Conservation (phyloP, 2,888 invertebrate genomes). For the Orgyia antiqua region DNA sequence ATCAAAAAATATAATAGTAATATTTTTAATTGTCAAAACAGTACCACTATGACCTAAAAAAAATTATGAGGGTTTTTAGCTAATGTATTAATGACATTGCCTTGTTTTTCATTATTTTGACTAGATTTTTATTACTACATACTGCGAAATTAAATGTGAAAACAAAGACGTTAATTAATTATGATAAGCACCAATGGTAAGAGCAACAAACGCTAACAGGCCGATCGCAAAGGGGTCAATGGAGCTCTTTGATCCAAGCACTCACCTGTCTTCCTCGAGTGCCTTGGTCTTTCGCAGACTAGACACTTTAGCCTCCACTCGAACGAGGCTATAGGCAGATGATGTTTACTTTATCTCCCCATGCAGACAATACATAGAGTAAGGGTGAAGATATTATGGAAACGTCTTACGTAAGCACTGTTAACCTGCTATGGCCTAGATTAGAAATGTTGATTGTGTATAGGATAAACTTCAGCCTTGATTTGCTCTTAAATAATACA, state of each 20-base stretch:
- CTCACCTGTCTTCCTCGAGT: constrained; percentile 59
- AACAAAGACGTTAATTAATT: no score
- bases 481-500: no score
- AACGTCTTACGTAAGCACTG: constrained; percentile 15
- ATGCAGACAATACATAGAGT: constrained; percentile 21
- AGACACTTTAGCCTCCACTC: constrained; percentile 50
- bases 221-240: constrained; percentile 63
- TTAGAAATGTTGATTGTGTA: constrained; percentile 9
- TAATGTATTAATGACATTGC: no score
- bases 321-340: constrained; percentile 34
- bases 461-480: background rate
- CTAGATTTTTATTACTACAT: no score
- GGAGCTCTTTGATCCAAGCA: constrained; percentile 65
- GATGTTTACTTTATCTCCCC: constrained; percentile 48
- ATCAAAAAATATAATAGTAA: no score
- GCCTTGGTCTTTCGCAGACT: constrained; percentile 60
- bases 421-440: constrained; percentile 20
- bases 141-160: no score
- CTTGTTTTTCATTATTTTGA: no score
- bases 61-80: no score
- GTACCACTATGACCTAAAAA: no score
- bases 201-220: constrained; percentile 40
- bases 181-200: no score
- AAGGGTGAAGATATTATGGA: constrained; percentile 8
- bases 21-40: no score